Conservation (phyloP, 2,113 vertebrate genomes). For the Tachuris rubrigastra region DNA sequence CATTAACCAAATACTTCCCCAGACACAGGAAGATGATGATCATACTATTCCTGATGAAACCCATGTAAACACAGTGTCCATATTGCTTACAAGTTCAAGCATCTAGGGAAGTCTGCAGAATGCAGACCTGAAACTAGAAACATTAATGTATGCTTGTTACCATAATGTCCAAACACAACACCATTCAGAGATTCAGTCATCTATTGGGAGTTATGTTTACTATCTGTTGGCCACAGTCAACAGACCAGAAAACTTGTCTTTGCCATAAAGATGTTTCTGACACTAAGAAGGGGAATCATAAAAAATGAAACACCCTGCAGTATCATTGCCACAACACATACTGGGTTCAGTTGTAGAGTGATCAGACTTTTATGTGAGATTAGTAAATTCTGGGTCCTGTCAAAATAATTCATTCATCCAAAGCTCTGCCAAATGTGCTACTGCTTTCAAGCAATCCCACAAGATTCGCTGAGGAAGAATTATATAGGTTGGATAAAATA, state of each 20-base stretch:
- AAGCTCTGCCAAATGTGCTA: neutral
- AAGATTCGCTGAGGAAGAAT: neutral
- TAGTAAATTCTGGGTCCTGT: neutral
- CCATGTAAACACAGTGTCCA: neutral
- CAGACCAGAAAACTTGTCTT: neutral
- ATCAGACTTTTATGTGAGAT: neutral
- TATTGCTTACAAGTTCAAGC: neutral
- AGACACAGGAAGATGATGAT: neutral
- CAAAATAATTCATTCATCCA: neutral
- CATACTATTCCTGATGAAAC: neutral
- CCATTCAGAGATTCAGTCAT: neutral
- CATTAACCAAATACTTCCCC: neutral
- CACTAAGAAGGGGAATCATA: neutral
- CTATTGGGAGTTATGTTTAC: neutral
- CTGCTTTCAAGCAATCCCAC: neutral
- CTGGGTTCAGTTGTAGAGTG: neutral
- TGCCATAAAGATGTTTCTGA: neutral
- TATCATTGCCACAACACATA: neutral
- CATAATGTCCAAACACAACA: neutral
- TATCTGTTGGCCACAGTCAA: neutral
- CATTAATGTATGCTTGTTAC: neutral
- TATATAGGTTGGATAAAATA: neutral
- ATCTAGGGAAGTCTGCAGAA: neutral
- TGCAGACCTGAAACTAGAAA: neutral
- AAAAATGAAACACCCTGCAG: neutral